Evolutionary conservation across 2,113 vertebrate species (phyloP), one percentile per base, ranked within the genome.

Genomic region (Anguilla rostrata): DNA sequence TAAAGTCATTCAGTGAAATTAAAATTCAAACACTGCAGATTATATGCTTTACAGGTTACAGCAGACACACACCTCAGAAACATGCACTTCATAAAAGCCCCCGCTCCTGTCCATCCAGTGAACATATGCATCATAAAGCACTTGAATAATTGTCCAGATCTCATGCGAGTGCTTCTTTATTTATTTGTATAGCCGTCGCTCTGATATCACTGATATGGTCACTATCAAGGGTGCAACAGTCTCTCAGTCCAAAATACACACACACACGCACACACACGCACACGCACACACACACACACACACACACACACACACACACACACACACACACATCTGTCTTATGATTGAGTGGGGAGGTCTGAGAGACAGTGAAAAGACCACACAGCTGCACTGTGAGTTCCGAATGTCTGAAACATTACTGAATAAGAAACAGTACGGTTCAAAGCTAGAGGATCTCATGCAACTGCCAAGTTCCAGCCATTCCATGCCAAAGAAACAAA

Each of bases 401-500:
- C 2, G 22, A 4, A 26, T 63, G 60, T 63, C 84, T 78, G 63
- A 20, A 41, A 49, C 43, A 43, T 14, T 3, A 39, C 3, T 29
- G 56, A 29, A 39, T 26, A 57, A n/a, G 49, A 46, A 56, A 56
- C 84, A 79, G 5, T 4, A 22, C 43, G 15, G 40, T 66, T 78
- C 83, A 84, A 49, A 46, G 66, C 66, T 66, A 78, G 41, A 5
- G 79, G 16, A 80, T 85, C 49, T 22, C 78, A 60, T 57, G 49
- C 34, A 60, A 80, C 39, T 57, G 29, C 39, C 14, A 85, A 57
- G 79, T 85, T 81, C 84, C 75, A 40, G 84, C 39, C 75, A 43
- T 81, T 81, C 84, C 53, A 15, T 16, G 34, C 34, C 71, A 85
- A 89, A 91, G 89, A 85, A 18, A 20, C 18, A 1, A 15, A 53